phyloP scores from a whole-genome alignment of 64 coral and sea anemone genomes.

The Porites australiensis region DNA sequence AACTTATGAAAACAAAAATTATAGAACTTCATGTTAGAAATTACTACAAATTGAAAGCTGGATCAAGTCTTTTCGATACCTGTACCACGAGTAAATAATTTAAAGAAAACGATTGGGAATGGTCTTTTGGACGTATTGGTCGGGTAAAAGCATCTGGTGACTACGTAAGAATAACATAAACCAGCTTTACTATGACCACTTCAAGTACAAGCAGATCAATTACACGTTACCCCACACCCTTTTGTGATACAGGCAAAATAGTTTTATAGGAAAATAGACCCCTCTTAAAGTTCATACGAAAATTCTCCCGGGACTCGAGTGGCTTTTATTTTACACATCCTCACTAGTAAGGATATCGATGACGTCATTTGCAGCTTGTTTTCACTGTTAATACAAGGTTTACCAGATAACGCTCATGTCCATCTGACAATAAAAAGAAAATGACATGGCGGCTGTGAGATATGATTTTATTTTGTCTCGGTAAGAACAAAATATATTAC shows the following conservation, averaged over 20 bases:
- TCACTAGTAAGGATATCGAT: neutral
- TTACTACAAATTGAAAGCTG: slow-evolving; percentile 6
- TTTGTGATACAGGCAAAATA: neutral
- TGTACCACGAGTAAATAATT: neutral
- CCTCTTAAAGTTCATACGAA: slow-evolving; percentile 6
- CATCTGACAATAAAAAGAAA: neutral
- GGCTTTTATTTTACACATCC: neutral
- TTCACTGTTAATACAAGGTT: neutral
- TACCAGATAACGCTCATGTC: neutral
- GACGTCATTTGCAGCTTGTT: slow-evolving; percentile 11
- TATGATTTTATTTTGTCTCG: slow-evolving; percentile 3
- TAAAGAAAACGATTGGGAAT: neutral
- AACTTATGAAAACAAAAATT: neutral
- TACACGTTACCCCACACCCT: slow-evolving; percentile 14
- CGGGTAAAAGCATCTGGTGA: slow-evolving; percentile 3
- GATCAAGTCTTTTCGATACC: neutral
- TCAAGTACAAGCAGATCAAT: slow-evolving; percentile 10
- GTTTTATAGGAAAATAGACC: neutral
- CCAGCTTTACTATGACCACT: slow-evolving; percentile 4
- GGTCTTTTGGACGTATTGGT: slow-evolving; percentile 12
- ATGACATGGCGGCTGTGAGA: neutral
- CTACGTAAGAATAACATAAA: neutral
- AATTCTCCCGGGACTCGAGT: neutral
- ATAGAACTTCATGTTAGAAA: neutral
- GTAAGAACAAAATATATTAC: neutral